Evolutionary conservation across 2,113 vertebrate genomes (phyloP), one percentile per base, ranked within the genome.

Genomic region (Chaetura pelagica): DNA sequence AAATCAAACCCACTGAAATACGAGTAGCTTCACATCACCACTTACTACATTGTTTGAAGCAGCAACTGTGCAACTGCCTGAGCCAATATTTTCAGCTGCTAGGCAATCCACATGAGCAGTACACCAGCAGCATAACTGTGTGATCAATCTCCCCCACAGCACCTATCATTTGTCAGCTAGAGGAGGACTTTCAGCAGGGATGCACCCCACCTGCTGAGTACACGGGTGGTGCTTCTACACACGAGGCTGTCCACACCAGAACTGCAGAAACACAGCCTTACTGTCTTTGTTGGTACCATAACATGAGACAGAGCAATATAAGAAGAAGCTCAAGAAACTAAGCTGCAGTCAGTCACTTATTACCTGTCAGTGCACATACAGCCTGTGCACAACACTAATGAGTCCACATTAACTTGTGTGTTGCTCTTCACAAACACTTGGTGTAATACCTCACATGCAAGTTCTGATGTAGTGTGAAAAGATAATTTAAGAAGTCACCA

Each of bases 291-390:
- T 57, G n/a, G 24, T 32, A 64, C 32, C 46, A 75, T 9, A n/a
- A 30, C 7, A 57, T 0, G 2, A 88, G 48, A 63, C 40, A 66
- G 4, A 85, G 59, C 42, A 88, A 46, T 5, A 12, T 0, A 49
- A 22, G 30, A 67, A 61, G 73, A 35, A 23, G 3, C 72, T 67
- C 49, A 17, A 6, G 13, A 38, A 51, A 30, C 16, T 21, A 15
- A 68, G 66, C 15, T 68, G 80, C 29, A 81, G 19, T 27, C 10
- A n/a, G 10, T 18, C 68, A 55, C 18, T 73, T n/a, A 30, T 10
- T 30, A 46, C 9, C 34, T 7, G 24, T 21, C n/a, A 59, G 17
- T 9, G 34, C 44, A 22, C 12, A 40, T 14, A 54, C 30, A 90
- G 71, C 10, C 66, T 23, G 27, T 5, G 42, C 57, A 22, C 1